A percentile compares a stretch with the other conserved stretches of the same genome.
These are phyloP conservation scores for Rhabdophis nuchalis DNA, from an alignment of 2,797 vertebrate genomes.

Conservation along the genomic window DNA sequence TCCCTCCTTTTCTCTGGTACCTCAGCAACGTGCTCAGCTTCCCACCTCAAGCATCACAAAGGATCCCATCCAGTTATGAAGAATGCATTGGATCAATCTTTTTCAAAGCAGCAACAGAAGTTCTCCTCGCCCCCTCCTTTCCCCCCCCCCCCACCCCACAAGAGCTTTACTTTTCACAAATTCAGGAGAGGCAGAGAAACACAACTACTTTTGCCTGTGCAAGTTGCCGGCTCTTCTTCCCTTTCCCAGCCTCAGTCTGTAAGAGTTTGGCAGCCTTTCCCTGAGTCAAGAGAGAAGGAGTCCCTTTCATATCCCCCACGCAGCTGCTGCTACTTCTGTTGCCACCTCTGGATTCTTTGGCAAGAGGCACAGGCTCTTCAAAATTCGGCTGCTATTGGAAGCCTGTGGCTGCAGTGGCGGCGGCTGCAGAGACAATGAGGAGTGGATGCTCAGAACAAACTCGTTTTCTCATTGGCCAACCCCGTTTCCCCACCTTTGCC, in stretches of 20 bases:
- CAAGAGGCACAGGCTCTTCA: constrained; percentile 25
- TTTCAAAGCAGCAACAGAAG: background rate
- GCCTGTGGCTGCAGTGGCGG: constrained; percentile 18
- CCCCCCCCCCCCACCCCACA: background rate
- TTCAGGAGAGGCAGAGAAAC: constrained; percentile 34
- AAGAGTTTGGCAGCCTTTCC: constrained; percentile 44
- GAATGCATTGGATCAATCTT: constrained; percentile 13
- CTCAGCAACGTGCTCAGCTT: constrained; percentile 16
- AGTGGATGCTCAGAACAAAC: constrained; percentile 16
- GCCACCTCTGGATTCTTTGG: constrained; percentile 22
- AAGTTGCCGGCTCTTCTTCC: constrained; percentile 17
- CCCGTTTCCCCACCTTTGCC: background rate
- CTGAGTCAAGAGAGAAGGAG: constrained; percentile 35
- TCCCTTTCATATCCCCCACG: constrained; percentile 29
- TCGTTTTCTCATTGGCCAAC: constrained; percentile 47
- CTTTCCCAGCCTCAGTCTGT: constrained; percentile 50
- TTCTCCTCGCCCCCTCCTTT: accelerated
- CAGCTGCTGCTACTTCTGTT: background rate
- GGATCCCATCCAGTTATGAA: background rate
- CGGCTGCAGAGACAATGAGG: background rate
- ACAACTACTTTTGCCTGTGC: constrained; percentile 54
- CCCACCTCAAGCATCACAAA: constrained; percentile 18
- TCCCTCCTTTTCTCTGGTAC: background rate
- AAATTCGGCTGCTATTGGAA: constrained; percentile 19
- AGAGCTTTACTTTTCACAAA: background rate